Conservation (phyloP, 23 tunicate species). For the Trididemnum clinides region DNA sequence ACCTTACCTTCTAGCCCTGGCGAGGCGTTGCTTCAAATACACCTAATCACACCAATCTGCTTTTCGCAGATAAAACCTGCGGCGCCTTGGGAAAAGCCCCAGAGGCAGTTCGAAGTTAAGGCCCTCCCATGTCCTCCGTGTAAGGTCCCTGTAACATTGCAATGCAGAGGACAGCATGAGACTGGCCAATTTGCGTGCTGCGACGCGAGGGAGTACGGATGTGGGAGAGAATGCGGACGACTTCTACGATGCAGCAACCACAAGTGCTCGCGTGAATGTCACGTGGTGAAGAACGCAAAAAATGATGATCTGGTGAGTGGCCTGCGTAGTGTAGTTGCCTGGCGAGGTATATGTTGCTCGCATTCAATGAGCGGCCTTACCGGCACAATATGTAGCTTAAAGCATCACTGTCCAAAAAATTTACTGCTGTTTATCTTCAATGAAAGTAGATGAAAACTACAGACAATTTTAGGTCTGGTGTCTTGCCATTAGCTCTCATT, state of each 20-base stretch:
- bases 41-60: neutral
- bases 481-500: too few species aligned
- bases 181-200: constrained; percentile 48
- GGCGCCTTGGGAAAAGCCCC: constrained; percentile 90
- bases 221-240: constrained; percentile 79
- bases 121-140: constrained; percentile 84
- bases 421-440: too few species aligned
- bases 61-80: constrained; percentile 11
- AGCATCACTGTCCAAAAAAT: too few species aligned
- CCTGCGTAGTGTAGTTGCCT: neutral
- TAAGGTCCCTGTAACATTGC: constrained; percentile 43
- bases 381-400: neutral
- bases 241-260: constrained; percentile 68
- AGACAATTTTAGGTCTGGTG: too few species aligned
- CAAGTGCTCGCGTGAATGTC: constrained; percentile 60
- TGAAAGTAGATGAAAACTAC: too few species aligned
- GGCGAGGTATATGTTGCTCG: neutral
- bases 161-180: constrained; percentile 77
- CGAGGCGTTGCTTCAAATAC: too few species aligned
- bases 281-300: constrained; percentile 47
- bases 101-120: constrained; percentile 13
- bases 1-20: too few species aligned
- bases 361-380: neutral
- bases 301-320: neutral
- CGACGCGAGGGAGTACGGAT: constrained; percentile 58